Base-by-base conservation (phyloP, 2,888 invertebrate genomes). In the Noctua pronuba region DNA sequence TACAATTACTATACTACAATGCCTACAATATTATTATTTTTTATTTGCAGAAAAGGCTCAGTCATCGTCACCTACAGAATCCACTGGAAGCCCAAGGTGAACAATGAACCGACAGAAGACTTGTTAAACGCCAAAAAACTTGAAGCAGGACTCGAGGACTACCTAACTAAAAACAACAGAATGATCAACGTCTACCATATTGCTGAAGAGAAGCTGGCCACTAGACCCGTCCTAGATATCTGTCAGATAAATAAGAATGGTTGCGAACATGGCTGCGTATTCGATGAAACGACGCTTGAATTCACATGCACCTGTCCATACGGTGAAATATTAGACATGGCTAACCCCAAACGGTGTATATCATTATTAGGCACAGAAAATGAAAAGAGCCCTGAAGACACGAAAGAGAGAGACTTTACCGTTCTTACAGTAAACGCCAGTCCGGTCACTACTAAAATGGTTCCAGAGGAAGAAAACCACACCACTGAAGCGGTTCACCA, bases 261-360 rank as follows among this genome's bases (percentile, higher is more conserved):
- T 69, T 98, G 98, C 90, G 97, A 98, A 85, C 96, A 98, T 85
- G 95, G 94, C 21, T 98, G 98, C 92, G 94, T 95, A 73, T 98
- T 98, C 89, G 97, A 98, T 92, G 97, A 97, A 89, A 90, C 91
- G 2, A 93, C 95, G 41, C 96, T 98, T 76, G 97, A 97, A 70
- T 98, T 98, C 90, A 94, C 93, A 49, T 98, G 98, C 91, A 95
- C 94, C 6, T 98, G 98, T 91, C 97, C 97, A 18, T 92, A 94
- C 60, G 97, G 97, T 49, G 93, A 95, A 90, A 95, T 96, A 24
- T 81, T 94, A 72, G 94, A 95, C 78, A 92, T 94, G 83, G 86
- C 89, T 55, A 93, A 95, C 76, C 92, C 93, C 90, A 97, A 95
- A 88, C 95, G 72, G 91, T 98, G 92, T 94, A 94, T 91, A 72